Conservation (phyloP, 1,140 invertebrate genomes). For the Caerostris extrusa region DNA sequence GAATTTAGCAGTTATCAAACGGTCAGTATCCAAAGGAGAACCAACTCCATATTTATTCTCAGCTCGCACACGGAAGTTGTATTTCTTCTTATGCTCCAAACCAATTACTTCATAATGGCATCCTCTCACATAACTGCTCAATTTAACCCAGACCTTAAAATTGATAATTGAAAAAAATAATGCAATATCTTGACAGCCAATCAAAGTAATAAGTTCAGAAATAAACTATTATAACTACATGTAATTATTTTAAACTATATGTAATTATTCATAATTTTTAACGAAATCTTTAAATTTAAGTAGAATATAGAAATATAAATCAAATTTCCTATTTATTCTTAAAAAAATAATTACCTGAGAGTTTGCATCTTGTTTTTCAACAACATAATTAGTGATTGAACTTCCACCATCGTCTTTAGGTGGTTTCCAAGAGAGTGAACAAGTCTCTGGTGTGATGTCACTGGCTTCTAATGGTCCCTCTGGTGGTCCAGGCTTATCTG, state of each 20-base stretch:
- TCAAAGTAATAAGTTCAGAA: too few relatives aligned
- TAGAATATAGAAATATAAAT: too few relatives aligned
- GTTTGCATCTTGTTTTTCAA: constrained; percentile 95
- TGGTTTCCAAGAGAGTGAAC: constrained; percentile 95
- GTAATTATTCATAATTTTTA: too few relatives aligned
- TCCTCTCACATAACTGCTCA: constrained; percentile 95
- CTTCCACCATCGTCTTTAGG: constrained; percentile 96
- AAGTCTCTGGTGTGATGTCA: constrained; percentile 94
- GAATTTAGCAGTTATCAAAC: constrained; percentile 94
- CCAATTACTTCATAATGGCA: constrained; percentile 97
- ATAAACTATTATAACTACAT: too few relatives aligned
- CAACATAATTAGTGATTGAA: constrained; percentile 97
- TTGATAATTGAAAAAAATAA: neutral
- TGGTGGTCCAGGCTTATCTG: constrained; percentile 94
- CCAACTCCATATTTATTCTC: constrained; percentile 99
- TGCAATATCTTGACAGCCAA: too few relatives aligned
- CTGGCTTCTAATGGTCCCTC: constrained; percentile 94
- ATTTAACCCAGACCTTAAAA: constrained; percentile 88
- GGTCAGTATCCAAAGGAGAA: constrained; percentile 93
- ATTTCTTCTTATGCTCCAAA: constrained; percentile 94
- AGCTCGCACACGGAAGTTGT: constrained; percentile 96
- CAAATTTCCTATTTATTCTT: too few relatives aligned
- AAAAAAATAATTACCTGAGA: constrained; percentile 88
- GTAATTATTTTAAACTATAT: too few relatives aligned
- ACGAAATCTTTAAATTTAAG: too few relatives aligned